Base-by-base conservation (phyloP, 2,888 invertebrate genomes). In the Fissipunctia ypsillon region DNA sequence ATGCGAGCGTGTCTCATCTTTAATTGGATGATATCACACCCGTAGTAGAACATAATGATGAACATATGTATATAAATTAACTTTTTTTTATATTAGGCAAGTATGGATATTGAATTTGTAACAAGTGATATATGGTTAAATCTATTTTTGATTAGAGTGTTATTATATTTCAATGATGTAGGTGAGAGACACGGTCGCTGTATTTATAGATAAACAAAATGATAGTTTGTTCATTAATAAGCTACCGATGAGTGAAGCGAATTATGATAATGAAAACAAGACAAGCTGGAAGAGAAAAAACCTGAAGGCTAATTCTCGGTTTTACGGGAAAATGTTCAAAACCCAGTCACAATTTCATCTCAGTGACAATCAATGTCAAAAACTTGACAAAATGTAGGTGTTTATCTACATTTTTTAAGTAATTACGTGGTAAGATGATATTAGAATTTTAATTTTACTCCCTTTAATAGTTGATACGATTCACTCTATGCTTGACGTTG, bases 1-100 rank as follows among this genome's bases (percentile, higher is more conserved):
- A 95, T 90, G 92, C 94, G 95, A 94, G 95, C 95, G 95, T 95
- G 91, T 92, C 95, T 94, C 93, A 95, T 96, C 93, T 91, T 85
- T 95, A 95, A 96, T 95, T 95, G 94, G 93, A 92, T 92, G 94
- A 93, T 93, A 95, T 93, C 92, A 90, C 83, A 89, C 90, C 86
- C 85, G 80, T 84, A 78, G 78, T 84, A 80, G 85, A 87, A 88
- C 28, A 79, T 87, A 90, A 90, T 88, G 86, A 89, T 68, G 60
- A 87, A 83, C 84, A 81, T 89, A 88, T 81, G 84, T 87, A 84
- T 88, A 89, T 88, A 88, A 84, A 89, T 89, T 88, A 85, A 68
- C 73, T 88, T 87, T 86, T n/a, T 83, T 83, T 80, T 69, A 61
- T 67, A 61, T 76, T 78, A 83, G 67, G 77, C 69, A 72, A 69